phyloP scores from a whole-genome alignment of 2,113 vertebrate species.

The Crotalus helleri region DNA sequence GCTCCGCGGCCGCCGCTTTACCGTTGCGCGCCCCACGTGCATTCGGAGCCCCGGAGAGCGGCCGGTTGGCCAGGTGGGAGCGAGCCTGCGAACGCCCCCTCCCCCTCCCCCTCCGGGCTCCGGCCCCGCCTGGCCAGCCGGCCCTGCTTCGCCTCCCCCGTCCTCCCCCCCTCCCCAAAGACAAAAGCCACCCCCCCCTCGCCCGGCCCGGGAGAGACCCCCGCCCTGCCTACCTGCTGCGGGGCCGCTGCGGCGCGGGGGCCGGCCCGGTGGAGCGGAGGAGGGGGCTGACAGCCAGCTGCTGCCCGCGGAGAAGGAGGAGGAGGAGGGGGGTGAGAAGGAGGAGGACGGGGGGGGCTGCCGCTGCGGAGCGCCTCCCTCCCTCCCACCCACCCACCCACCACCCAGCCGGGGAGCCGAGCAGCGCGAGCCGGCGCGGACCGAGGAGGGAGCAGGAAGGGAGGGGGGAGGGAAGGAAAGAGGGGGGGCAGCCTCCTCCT shows the following conservation, averaged over 20 bases:
- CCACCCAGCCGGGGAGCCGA: background rate
- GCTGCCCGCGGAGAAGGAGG: background rate
- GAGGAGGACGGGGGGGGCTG: too few species aligned
- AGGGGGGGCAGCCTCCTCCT: too few species aligned
- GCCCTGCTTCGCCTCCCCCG: background rate
- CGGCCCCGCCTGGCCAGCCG: background rate
- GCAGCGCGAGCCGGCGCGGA: conserved; percentile 19
- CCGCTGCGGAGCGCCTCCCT: background rate
- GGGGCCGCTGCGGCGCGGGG: background rate
- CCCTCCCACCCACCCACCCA: too few species aligned
- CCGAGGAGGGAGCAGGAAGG: conserved; percentile 1
- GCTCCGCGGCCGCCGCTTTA: background rate
- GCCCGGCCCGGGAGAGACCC: background rate
- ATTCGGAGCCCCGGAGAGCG: background rate
- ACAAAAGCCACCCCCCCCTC: background rate
- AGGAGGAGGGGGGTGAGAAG: too few species aligned
- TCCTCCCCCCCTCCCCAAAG: background rate
- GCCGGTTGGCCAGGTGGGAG: conserved; percentile 6
- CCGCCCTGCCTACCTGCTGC: conserved; percentile 29
- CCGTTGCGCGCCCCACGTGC: conserved; percentile 14
- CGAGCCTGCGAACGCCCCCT: background rate
- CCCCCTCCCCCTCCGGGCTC: background rate
- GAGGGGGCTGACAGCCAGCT: conserved; percentile 18
- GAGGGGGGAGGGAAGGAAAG: too few species aligned
- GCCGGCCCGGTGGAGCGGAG: background rate